Evolutionary conservation across 2,797 vertebrate species (phyloP), one percentile per base, ranked within the genome.

Genomic region (Channallabes apus): DNA sequence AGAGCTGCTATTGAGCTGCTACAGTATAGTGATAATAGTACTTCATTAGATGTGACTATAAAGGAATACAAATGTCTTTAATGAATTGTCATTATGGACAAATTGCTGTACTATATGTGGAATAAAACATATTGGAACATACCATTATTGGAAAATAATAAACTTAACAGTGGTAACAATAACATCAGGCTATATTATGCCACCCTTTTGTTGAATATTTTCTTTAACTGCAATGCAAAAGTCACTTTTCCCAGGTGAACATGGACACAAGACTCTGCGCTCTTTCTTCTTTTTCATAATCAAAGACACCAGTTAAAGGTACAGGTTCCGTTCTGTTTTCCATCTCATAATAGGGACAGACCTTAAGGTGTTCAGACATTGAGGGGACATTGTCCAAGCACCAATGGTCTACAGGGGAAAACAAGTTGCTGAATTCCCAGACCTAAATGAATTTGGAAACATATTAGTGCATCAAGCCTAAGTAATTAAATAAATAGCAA

Each of bases 361-460:
- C 88, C 92, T 96, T 97, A 91, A 99, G 94, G 91, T 99, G 98
- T 78, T 97, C 95, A 0, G 98, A 96, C 95, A 99, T 96, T 83
- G 96, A 94, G 0, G 90, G 87, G n/a, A 92, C 51, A 0, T 95
- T 88, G 0, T 91, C 94, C 91, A 94, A 94, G 91, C 95, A 93
- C 98, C 98, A 99, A 71, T 86, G 93, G 88, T 96, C 93, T 89
- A 99, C 95, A 1, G 92, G 90, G 87, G 97, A 97, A 94, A 99
- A 99, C 81, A 96, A 88, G 89, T 95, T 95, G 93, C 98, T 99
- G 94, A 97, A 99, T 88, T 96, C 95, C 98, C 98, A 99, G 72
- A 96, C 94, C 98, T 99, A 92, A 69, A 27, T 35, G 77, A 29
- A 68, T 80, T 80, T 68, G 46, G 41, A 73, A 41, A 64, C n/a